Base-by-base conservation (phyloP, 1,140 invertebrate genomes). In the Drosophila guanche region DNA sequence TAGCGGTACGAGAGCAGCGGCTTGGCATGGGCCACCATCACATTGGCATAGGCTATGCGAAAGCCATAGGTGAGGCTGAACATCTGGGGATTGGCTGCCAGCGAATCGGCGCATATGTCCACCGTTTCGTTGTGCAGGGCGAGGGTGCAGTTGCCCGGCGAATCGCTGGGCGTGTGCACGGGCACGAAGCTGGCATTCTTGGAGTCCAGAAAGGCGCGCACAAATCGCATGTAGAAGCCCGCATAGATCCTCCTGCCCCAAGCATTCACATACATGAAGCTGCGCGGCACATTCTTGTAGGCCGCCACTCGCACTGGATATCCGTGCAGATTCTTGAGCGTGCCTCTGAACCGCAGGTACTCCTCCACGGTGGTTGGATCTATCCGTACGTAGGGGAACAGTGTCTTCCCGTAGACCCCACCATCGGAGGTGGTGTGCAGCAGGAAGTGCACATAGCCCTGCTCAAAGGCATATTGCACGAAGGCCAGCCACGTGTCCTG, bases 171-270 rank as follows among this genome's bases (percentile, higher is more conserved):
- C 0, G 69, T 77, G 1, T 12, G 22, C 0, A 80, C 20, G 0
- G 81, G 73, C 45, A 86, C 68, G 14, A 80, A 81, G 1, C 27
- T 86, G 8, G 57, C 65, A 54, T 85, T 85, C 0, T 29, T 67
- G 0, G n/a, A 5, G 0, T 5, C 27, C 22, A 85, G 3, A 37
- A 80, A 85, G 5, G 71, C 68, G 0, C 23, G 57, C 0, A 85
- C 5, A 41, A 85, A 81, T 3, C 51, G 22, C 81, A 85, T 59
- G 8, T 77, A 86, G 6, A 70, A 85, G 0, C 81, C 81, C 0
- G 68, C 77, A 37, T 59, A 70, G 5, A 61, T 4, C 8, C 3
- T n/a, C 0, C 33, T 4, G 0, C 81, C 73, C 10, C n/a, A n/a
- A 1, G 7, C 23, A 16, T 80, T 20, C 2, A 43, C 1, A 16